Evolutionary conservation across 1,140 invertebrate species (phyloP).

Genomic region (Apis cerana): DNA sequence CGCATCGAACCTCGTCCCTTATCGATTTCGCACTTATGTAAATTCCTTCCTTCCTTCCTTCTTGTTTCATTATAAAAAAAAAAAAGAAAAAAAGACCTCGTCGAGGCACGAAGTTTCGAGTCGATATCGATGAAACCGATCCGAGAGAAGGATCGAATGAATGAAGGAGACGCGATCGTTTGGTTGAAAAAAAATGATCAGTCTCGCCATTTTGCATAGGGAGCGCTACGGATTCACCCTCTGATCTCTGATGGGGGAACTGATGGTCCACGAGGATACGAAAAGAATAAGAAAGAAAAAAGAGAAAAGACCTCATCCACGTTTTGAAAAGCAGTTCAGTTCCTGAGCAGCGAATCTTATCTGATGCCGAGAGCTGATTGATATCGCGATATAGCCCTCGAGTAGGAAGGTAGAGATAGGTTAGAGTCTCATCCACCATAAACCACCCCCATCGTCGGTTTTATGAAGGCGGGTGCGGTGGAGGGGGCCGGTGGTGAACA

Average conservation of each 20-base stretch:
- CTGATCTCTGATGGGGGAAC: no score
- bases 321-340: slow-evolving; percentile 73
- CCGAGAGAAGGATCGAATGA: not conserved
- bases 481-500: slow-evolving; percentile 68
- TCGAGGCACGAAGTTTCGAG: no score
- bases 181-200: slow-evolving; percentile 6
- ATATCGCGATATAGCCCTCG: slow-evolving; percentile 71
- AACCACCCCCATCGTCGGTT: slow-evolving; percentile 69
- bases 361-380: slow-evolving; percentile 78
- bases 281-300: not conserved
- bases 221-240: slow-evolving; percentile 2
- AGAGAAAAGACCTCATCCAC: slow-evolving; percentile 52
- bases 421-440: slow-evolving; percentile 66
- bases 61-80: no score
- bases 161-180: not conserved
- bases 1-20: not conserved
- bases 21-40: slow-evolving; percentile 6
- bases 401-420: slow-evolving; percentile 31
- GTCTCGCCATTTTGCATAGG: slow-evolving; percentile 17
- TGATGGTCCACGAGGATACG: slow-evolving; percentile 21
- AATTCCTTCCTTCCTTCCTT: not conserved
- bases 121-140: no score
- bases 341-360: slow-evolving; percentile 77
- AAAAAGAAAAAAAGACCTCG: no score
- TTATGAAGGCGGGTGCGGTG: slow-evolving; percentile 65